Percentiles rank a stretch among this genome's conserved stretches.
These are phyloP conservation scores for Cheilosia vulpina DNA, from an alignment of 2,888 invertebrate species.

Conservation along the genomic window DNA sequence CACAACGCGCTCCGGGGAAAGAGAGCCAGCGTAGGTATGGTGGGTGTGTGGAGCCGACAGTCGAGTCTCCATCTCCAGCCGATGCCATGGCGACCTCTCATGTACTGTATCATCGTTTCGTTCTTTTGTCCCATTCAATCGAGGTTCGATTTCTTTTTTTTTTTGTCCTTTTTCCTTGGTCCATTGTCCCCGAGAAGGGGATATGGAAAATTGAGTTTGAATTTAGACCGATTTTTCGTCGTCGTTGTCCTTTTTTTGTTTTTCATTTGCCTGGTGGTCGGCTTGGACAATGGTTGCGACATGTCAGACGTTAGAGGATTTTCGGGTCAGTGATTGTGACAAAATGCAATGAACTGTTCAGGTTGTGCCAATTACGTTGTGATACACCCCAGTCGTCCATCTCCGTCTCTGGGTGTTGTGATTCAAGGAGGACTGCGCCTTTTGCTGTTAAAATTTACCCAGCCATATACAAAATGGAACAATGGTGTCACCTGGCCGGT, in stretches of 20 bases:
- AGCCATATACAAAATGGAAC: not conserved
- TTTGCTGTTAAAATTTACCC: not conserved
- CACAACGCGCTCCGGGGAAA: slow-evolving; percentile 32
- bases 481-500: not conserved
- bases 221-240: slow-evolving; percentile 50
- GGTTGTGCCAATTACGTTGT: slow-evolving; percentile 58
- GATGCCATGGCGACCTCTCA: slow-evolving; percentile 23
- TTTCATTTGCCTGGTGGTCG: not conserved
- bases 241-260: slow-evolving; percentile 20
- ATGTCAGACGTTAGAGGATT: slow-evolving; percentile 54
- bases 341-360: slow-evolving; percentile 68
- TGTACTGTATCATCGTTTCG: slow-evolving; percentile 50
- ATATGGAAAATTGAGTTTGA: slow-evolving; percentile 67
- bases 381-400: slow-evolving; percentile 2
- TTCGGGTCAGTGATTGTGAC: slow-evolving; percentile 69
- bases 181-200: slow-evolving; percentile 22
- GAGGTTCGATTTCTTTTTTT: not conserved
- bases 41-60: not conserved
- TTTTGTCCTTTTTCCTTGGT: slow-evolving; percentile 1
- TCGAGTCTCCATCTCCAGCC: not conserved
- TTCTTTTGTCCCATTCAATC: slow-evolving; percentile 53
- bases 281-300: slow-evolving; percentile 49
- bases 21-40: not conserved
- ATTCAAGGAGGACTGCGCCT: not conserved
- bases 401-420: slow-evolving; percentile 11